phyloP scores from a whole-genome alignment of 1,140 invertebrate genomes.

The Cotesia chilonis region DNA sequence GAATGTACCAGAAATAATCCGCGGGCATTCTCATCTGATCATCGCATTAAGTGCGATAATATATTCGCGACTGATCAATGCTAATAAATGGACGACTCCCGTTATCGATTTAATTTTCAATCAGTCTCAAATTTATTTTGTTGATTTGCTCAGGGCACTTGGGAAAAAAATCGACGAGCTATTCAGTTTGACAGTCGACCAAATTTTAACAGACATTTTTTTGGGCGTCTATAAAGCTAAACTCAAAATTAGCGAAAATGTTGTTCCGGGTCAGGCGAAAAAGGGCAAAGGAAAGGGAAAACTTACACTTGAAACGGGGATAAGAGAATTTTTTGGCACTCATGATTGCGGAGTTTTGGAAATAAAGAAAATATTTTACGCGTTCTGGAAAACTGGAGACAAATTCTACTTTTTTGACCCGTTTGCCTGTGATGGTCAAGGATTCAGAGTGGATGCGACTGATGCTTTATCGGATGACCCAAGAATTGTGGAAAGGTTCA shows the following conservation, averaged over 20 bases:
- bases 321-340: slow-evolving; percentile 50
- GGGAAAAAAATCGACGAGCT: slow-evolving; percentile 49
- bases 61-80: slow-evolving; percentile 53
- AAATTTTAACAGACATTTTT: slow-evolving; percentile 57
- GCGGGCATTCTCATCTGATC: slow-evolving; percentile 48
- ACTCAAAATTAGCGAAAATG: slow-evolving; percentile 52
- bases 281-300: slow-evolving; percentile 50
- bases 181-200: slow-evolving; percentile 51
- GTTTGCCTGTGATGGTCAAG: slow-evolving; percentile 55
- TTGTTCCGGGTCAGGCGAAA: slow-evolving; percentile 49
- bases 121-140: slow-evolving; percentile 57
- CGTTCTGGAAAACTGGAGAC: slow-evolving; percentile 56
- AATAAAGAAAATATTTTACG: slow-evolving; percentile 54
- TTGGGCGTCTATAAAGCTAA: slow-evolving; percentile 59
- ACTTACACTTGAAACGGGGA: slow-evolving; percentile 42
- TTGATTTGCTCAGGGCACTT: slow-evolving; percentile 52
- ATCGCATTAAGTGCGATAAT: slow-evolving; percentile 53
- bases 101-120: slow-evolving; percentile 61
- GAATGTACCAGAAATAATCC: slow-evolving; percentile 44
- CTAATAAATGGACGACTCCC: slow-evolving; percentile 55
- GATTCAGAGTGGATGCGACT: slow-evolving; percentile 48
- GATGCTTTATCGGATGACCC: slow-evolving; percentile 28
- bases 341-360: slow-evolving; percentile 52
- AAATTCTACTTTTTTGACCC: slow-evolving; percentile 60
- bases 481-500: slow-evolving; percentile 38